Evolutionary conservation across 2,888 invertebrate genomes (phyloP), one percentile per base, ranked within the genome.

Genomic region (Caenorhabditis virilis): DNA sequence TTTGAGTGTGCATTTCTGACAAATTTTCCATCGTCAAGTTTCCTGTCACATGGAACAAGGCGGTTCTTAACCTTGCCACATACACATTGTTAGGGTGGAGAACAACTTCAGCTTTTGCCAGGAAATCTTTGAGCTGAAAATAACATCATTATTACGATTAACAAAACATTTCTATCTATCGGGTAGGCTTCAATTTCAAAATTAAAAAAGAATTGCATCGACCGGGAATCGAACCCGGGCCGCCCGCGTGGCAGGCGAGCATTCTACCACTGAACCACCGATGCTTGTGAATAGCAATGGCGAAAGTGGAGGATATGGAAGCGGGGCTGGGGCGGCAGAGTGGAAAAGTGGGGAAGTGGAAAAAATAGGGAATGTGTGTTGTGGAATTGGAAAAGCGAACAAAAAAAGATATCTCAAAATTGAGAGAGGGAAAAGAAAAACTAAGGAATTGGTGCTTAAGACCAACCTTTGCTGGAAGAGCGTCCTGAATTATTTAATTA

Each of bases 181-280:
- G n/a, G n/a, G n/a, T n/a, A n/a, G n/a, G n/a, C n/a, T n/a, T n/a
- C n/a, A n/a, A n/a, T n/a, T n/a, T n/a, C n/a, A n/a, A n/a, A n/a
- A n/a, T n/a, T n/a, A 49, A 50, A 58, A 54, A 58, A 45, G 51
- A 49, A 58, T 69, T 78, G 72, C 69, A 69, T 66, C 69, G 78
- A 64, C 77, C 77, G 76, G 68, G 74, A 76, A 74, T 74, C 76
- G 73, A 74, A 77, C 74, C 72, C 75, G 76, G 74, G 74, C 69
- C 76, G 70, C 76, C 73, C 75, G 78, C 77, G 76, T 75, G 74
- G 76, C 72, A 76, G 76, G 77, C 78, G 76, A 77, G 77, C 76
- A 79, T 74, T 75, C 76, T 79, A 75, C 80, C 78, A 74, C 74
- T 80, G 75, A 78, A 78, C 77, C 78, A 79, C 60, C 66, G 61